phyloP scores from a whole-genome alignment of 2,113 vertebrate genomes.

The Dipodomys stephensi region DNA sequence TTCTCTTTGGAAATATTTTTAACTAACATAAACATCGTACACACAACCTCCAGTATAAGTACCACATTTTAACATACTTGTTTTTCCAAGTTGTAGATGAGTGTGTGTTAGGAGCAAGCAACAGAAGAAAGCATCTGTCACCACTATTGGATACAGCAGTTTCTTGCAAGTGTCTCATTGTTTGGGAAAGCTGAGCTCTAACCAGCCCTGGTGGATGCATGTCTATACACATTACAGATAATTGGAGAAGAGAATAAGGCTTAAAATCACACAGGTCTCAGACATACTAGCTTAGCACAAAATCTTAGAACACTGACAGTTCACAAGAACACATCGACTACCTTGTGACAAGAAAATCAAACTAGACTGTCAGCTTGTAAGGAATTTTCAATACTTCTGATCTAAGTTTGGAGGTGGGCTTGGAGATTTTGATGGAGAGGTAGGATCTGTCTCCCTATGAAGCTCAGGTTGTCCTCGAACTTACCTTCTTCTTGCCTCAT shows the following conservation, averaged over 20 bases:
- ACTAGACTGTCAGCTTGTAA: neutral
- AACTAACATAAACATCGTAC: neutral
- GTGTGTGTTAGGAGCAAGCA: neutral
- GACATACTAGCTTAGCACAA: neutral
- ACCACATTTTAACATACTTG: neutral
- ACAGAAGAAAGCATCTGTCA: slow-evolving; percentile 19
- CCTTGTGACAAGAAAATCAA: neutral
- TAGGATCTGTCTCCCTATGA: too few species aligned
- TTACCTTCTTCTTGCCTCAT: too few species aligned
- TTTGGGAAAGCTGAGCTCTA: slow-evolving; percentile 27
- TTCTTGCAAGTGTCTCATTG: slow-evolving; percentile 42
- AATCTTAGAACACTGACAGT: neutral
- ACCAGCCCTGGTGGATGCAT: neutral
- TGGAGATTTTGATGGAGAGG: too few species aligned
- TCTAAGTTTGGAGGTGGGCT: too few species aligned
- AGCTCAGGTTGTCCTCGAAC: too few species aligned
- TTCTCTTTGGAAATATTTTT: slow-evolving; percentile 12
- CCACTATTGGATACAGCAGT: neutral
- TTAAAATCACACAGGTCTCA: neutral
- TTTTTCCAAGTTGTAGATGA: slow-evolving; percentile 1
- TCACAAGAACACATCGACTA: neutral
- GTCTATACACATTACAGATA: slow-evolving; percentile 32
- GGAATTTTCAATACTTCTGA: neutral
- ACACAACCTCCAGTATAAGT: neutral
- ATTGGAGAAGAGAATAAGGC: neutral